These are phyloP conservation scores for Leucoma salicis DNA, from an alignment of 2,888 invertebrate species.

Conservation along the genomic window DNA sequence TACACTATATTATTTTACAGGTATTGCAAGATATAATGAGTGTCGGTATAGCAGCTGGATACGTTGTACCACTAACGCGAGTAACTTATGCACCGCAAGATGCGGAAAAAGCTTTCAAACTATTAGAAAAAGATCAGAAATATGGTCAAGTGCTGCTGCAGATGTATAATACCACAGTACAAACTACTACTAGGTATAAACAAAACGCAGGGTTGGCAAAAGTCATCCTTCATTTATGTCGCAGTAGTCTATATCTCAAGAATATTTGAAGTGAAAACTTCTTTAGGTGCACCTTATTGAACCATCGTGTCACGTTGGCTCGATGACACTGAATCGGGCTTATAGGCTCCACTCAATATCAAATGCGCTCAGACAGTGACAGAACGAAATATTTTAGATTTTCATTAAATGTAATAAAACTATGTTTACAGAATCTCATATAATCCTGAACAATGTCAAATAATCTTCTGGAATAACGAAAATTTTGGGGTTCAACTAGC, in stretches of 20 bases:
- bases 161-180: background rate
- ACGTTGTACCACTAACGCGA: background rate
- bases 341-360: too few species aligned
- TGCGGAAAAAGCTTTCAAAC: background rate
- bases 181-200: background rate
- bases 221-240: background rate
- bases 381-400: background rate
- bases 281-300: too few species aligned
- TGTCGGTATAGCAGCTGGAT: background rate
- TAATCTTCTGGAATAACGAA: slow-evolving; percentile 2
- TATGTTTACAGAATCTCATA: background rate
- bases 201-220: background rate
- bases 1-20: background rate
- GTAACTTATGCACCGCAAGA: background rate
- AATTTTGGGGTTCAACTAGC: background rate
- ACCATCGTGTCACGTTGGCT: too few species aligned
- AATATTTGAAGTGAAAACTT: too few species aligned
- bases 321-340: too few species aligned
- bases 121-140: background rate
- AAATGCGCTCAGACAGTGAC: too few species aligned
- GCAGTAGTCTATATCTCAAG: too few species aligned
- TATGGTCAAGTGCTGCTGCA: background rate
- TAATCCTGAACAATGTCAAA: slow-evolving; percentile 1
- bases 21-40: background rate
- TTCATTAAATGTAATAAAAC: background rate